Evolutionary conservation across 2,888 invertebrate genomes (phyloP).

Genomic region (Urechis unicinctus): DNA sequence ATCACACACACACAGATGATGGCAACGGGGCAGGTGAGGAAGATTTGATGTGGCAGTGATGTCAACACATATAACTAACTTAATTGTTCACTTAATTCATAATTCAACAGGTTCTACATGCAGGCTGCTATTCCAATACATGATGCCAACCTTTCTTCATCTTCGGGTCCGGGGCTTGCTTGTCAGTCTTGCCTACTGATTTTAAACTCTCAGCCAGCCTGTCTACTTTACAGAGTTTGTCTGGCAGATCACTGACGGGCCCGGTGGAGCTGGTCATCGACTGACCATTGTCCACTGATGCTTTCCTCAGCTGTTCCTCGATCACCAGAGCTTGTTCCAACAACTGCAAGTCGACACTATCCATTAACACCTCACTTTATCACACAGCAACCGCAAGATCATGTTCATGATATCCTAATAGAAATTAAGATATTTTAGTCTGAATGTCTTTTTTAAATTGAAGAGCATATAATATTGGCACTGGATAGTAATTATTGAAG

Average conservation of each 20-base stretch:
- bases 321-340: constrained; percentile 98
- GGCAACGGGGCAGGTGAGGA: no score
- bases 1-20: background rate
- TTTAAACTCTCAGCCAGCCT: background rate
- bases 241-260: background rate
- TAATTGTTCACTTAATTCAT: no score
- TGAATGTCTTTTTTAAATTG: no score
- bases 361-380: no score
- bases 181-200: background rate
- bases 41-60: no score
- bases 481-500: no score
- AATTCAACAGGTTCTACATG: background rate
- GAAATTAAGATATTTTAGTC: no score
- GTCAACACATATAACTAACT: background rate
- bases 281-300: constrained; percentile 53
- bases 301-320: constrained; percentile 93
- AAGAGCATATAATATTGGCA: no score
- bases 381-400: no score
- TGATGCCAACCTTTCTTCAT: background rate
- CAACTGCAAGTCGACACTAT: no score
- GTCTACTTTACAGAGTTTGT: background rate
- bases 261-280: background rate
- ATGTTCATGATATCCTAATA: no score
- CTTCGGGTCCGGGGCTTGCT: background rate
- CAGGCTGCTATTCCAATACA: no score